Percentiles rank a stretch among this genome's conserved stretches.
Evolutionary conservation across 2,888 invertebrate species (phyloP).

Genomic region (Bruchidius siliquastri): DNA sequence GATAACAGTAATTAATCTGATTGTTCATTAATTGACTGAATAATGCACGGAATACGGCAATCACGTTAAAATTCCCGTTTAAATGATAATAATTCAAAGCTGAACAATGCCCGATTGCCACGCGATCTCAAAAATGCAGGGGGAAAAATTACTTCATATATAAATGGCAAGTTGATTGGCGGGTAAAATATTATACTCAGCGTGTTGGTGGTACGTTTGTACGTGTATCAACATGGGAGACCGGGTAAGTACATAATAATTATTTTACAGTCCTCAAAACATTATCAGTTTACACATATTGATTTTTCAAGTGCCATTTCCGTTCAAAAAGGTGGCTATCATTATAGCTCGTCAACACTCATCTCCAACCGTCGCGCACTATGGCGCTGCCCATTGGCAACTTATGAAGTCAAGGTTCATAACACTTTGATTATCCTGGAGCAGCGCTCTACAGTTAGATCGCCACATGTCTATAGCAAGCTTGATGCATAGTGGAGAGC

Average conservation of each 20-base stretch:
- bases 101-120: background rate
- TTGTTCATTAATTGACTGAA: background rate
- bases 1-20: background rate
- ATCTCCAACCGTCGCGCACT: too few species aligned
- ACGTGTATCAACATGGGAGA: constrained; percentile 26
- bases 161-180: background rate
- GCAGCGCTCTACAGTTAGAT: too few species aligned
- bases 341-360: too few species aligned
- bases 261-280: too few species aligned
- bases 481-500: too few species aligned
- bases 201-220: constrained; percentile 18
- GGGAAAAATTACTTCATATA: background rate
- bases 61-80: background rate
- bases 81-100: background rate
- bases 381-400: too few species aligned
- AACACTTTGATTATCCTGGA: too few species aligned
- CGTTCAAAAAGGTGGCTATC: too few species aligned
- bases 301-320: too few species aligned
- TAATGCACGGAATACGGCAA: background rate
- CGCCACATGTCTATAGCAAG: too few species aligned
- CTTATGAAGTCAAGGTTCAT: too few species aligned
- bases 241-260: constrained; percentile 19
- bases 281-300: too few species aligned
- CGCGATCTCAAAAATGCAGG: background rate
- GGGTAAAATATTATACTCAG: constrained; percentile 20